These are phyloP conservation scores for Mormoops blainvillei DNA, from an alignment of 2,113 vertebrate species.

Conservation along the genomic window DNA sequence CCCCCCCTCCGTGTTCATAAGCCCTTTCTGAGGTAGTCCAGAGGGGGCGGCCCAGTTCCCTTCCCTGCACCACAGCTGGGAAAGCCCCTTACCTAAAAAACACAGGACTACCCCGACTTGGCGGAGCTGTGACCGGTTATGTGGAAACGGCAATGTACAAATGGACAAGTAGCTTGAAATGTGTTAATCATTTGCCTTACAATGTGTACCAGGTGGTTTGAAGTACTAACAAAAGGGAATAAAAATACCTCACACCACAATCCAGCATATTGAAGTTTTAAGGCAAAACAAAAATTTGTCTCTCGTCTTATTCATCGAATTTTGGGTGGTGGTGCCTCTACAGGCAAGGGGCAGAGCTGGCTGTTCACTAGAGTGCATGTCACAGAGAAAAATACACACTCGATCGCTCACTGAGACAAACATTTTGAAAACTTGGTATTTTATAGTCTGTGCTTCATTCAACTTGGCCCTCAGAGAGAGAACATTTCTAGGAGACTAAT, in stretches of 20 bases:
- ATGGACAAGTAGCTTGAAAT: neutral
- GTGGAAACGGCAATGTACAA: neutral
- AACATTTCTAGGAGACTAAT: neutral
- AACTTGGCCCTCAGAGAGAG: neutral
- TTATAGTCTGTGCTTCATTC: neutral
- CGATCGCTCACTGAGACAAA: accelerated
- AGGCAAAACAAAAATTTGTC: slow-evolving; percentile 51
- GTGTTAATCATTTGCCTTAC: slow-evolving; percentile 67
- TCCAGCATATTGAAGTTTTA: slow-evolving; percentile 46
- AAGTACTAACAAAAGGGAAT: slow-evolving; percentile 82
- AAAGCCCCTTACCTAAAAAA: neutral
- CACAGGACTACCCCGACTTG: accelerated
- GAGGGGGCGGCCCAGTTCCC: neutral
- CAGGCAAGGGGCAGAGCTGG: neutral
- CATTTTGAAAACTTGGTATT: neutral
- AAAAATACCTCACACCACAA: slow-evolving; percentile 80
- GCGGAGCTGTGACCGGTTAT: neutral
- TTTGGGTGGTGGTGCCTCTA: neutral
- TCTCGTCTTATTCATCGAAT: accelerated
- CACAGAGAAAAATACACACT: neutral
- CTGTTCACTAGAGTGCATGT: neutral
- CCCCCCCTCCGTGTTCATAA: neutral
- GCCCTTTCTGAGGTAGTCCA: neutral
- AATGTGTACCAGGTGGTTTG: slow-evolving; percentile 69
- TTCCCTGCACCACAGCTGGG: neutral